These are phyloP conservation scores for Leucoma salicis DNA, from an alignment of 2,888 invertebrate genomes.

Conservation along the genomic window DNA sequence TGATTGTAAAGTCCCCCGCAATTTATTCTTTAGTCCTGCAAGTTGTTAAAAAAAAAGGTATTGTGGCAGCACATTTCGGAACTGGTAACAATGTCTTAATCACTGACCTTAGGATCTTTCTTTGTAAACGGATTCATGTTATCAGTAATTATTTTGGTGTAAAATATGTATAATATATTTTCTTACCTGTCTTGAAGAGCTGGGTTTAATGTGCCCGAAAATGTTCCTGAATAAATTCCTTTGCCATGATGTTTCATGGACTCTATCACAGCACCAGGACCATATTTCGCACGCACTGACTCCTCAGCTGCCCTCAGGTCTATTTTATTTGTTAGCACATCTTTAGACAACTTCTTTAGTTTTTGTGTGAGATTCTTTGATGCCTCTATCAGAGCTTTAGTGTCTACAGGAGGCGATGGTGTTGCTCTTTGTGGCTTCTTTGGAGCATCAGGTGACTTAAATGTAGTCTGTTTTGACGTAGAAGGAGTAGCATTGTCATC, in stretches of 20 bases:
- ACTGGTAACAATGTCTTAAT: no score
- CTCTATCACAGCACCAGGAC: constrained; percentile 91
- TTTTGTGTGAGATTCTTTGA: constrained; percentile 96
- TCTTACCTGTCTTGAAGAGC: constrained; percentile 92
- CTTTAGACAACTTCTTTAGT: constrained; percentile 93
- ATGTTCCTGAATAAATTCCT: constrained; percentile 97
- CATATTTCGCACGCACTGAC: constrained; percentile 69
- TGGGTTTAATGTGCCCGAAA: constrained; percentile 96
- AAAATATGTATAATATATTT: background rate
- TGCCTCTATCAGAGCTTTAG: constrained; percentile 92
- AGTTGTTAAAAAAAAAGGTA: no score
- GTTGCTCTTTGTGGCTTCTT: constrained; percentile 61
- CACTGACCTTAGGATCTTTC: no score
- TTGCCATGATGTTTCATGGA: constrained; percentile 97
- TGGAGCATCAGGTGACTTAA: constrained; percentile 64
- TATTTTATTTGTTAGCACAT: constrained; percentile 89
- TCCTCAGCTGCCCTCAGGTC: constrained; percentile 75
- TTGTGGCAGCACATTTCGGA: no score
- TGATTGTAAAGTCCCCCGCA: no score
- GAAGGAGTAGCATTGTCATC: constrained; percentile 62
- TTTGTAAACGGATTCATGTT: no score
- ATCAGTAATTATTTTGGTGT: background rate
- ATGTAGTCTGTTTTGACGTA: constrained; percentile 63
- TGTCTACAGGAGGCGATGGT: constrained; percentile 80
- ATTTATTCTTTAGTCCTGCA: no score